Base-by-base conservation (phyloP, 2,113 vertebrate genomes). In the Hyla sarda region DNA sequence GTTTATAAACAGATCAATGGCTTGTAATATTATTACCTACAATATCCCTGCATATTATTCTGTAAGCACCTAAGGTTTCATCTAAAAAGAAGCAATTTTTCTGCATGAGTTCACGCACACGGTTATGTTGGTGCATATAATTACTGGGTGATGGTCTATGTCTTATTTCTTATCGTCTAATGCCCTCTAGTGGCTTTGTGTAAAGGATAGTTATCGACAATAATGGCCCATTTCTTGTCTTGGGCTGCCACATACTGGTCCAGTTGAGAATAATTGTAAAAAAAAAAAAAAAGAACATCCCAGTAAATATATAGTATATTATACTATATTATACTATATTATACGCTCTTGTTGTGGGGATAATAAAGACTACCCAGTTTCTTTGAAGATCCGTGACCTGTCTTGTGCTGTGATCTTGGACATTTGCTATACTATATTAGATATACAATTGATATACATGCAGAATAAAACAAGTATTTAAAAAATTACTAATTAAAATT, bases 201-300 rank as follows among this genome's bases (percentile, higher is more conserved):
- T 73, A 12, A 19, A n/a, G 9, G 11, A 72, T 23, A 14, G 19
- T 9, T 19, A 23, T 25, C 48, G 9, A 21, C 41, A 48, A 47
- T 25, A 1, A 47, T 25, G 23, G 45, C n/a, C 25, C 21, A 45
- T 74, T 74, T 48, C 72, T 74, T 74, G 72, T 74, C 37, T 74
- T 74, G 72, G 9, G 13, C 34, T 47, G 72, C 72, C 72, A 74
- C 72, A 74, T 41, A 47, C 13, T 74, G 72, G 72, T 48, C 11
- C 1, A 5, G n/a, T 65, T 28, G 60, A 5, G 60, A 65, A 65
- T 28, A 65, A 30, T 8, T 3, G n/a, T 62, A 28, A 62, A 50
- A n/a, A n/a, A n/a, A n/a, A n/a, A n/a, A n/a, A n/a, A n/a, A n/a
- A n/a, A n/a, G n/a, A n/a, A n/a, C n/a, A n/a, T n/a, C n/a, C n/a